Percentiles rank a stretch among this genome's conserved stretches.
Evolutionary conservation across 1,140 invertebrate genomes (phyloP).

Genomic region (Augochlora pura): DNA sequence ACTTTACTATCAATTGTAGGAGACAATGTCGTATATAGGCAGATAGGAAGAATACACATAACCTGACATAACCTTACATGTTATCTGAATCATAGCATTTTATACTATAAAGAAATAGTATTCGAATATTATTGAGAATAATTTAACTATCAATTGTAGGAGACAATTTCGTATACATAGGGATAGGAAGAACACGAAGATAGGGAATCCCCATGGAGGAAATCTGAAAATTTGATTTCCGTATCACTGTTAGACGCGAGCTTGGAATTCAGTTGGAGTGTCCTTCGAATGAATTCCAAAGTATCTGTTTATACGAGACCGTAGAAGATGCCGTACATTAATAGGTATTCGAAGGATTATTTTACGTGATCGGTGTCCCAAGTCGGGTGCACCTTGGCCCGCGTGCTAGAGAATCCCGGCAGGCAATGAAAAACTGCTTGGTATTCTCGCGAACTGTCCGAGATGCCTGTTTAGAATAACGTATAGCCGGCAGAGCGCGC

Average conservation of each 20-base stretch:
- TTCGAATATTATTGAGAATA: no score
- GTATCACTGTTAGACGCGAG: not conserved
- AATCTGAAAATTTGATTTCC: not conserved
- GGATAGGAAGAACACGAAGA: no score
- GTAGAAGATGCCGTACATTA: constrained; percentile 28
- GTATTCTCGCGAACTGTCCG: constrained; percentile 27
- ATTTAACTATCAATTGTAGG: no score
- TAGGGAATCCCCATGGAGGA: no score
- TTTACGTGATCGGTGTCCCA: constrained; percentile 33
- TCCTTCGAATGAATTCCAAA: constrained; percentile 18
- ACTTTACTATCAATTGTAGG: no score
- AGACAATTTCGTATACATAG: no score
- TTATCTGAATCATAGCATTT: no score
- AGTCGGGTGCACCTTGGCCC: not conserved
- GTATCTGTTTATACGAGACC: constrained; percentile 27
- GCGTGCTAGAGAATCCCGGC: not conserved
- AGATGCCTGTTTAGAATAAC: constrained; percentile 38
- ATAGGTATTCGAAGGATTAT: constrained; percentile 44
- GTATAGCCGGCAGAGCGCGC: not conserved
- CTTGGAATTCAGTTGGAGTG: not conserved
- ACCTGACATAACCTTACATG: no score
- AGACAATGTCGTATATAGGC: no score
- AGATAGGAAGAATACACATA: no score
- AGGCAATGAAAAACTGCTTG: constrained; percentile 38
- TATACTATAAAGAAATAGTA: no score